Evolutionary conservation across 2,797 vertebrate genomes (phyloP).

Genomic region (Brachyrhaphis roseni): DNA sequence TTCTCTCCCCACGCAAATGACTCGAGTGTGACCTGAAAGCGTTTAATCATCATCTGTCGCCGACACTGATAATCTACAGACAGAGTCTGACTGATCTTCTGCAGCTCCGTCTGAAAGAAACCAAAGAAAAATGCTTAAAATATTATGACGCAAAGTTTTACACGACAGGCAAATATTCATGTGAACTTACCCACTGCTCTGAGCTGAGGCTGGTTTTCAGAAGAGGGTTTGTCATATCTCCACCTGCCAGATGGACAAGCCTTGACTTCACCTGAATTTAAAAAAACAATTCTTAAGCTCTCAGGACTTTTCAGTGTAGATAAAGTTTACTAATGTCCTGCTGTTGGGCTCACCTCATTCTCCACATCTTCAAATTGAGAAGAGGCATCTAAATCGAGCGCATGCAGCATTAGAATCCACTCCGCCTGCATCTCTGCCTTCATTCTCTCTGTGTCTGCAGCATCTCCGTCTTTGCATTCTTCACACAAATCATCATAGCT

Average conservation of each 20-base stretch:
- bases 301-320: not conserved
- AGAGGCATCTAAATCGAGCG: constrained; percentile 76
- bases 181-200: constrained; percentile 79
- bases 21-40: constrained; percentile 86
- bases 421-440: constrained; percentile 64
- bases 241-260: constrained; percentile 59
- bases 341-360: constrained; percentile 46
- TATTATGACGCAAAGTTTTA: not conserved
- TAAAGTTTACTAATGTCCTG: not conserved
- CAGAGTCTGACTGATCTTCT: constrained; percentile 74
- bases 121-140: not conserved
- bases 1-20: constrained; percentile 91
- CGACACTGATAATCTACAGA: constrained; percentile 82
- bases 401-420: constrained; percentile 71
- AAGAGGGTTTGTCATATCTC: constrained; percentile 64
- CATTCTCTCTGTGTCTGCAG: constrained; percentile 17
- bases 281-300: not conserved
- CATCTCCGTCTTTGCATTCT: constrained; percentile 33
- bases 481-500: constrained; percentile 25
- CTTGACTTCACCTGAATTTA: constrained; percentile 71
- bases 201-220: constrained; percentile 68
- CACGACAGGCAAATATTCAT: not conserved
- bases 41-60: constrained; percentile 85
- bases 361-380: constrained; percentile 60
- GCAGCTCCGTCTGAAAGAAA: constrained; percentile 46